Conservation (phyloP, 2,888 invertebrate genomes). For the Adela reaumurella region DNA sequence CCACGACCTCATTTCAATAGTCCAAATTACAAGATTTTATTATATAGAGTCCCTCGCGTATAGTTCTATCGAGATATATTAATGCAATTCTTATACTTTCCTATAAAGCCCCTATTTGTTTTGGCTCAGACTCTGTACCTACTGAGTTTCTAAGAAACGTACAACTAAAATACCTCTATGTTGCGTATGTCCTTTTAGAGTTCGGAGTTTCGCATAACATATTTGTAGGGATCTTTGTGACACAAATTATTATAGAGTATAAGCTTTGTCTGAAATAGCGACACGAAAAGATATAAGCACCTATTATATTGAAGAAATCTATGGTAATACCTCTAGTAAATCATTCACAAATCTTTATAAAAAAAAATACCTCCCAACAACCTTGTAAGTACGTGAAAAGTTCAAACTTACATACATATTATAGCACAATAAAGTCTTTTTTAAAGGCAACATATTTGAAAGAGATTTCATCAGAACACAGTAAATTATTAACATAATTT, state of each 20-base stretch:
- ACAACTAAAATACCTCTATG: background rate
- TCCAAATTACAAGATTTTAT: background rate
- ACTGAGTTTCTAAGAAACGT: background rate
- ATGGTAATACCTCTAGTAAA: background rate
- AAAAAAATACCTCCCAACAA: background rate
- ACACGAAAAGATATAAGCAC: no score
- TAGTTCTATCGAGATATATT: background rate
- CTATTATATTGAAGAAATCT: background rate
- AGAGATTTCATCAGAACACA: background rate
- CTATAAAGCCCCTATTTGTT: background rate
- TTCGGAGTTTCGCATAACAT: background rate
- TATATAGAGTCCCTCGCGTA: background rate
- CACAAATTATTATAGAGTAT: background rate
- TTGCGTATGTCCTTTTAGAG: background rate
- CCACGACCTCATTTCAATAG: background rate
- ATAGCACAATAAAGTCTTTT: background rate
- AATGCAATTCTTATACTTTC: background rate
- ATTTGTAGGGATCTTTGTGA: background rate
- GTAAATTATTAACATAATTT: background rate
- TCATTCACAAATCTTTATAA: background rate
- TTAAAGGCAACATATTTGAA: background rate
- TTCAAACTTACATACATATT: background rate
- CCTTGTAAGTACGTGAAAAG: background rate
- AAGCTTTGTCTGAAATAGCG: no score
- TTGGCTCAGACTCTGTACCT: background rate